Evolutionary conservation across 1,140 invertebrate species (phyloP).

Genomic region (Pentalonia nigronervosa): DNA sequence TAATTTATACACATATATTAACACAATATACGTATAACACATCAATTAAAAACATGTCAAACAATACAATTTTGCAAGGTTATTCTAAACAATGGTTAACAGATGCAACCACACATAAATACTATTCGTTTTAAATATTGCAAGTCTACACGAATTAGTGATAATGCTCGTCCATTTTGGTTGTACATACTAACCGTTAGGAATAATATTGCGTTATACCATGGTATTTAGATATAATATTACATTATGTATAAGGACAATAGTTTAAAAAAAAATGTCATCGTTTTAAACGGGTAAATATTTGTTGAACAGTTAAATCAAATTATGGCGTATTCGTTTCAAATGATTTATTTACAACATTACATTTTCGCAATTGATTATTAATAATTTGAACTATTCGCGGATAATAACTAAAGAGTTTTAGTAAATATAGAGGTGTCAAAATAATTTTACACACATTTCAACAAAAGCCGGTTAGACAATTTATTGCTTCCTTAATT

Average conservation of each 20-base stretch:
- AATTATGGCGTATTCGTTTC: not conserved
- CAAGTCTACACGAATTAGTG: not conserved
- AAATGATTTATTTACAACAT: not conserved
- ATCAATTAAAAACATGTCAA: not conserved
- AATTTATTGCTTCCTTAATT: slow-evolving; percentile 7
- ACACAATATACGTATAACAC: not conserved
- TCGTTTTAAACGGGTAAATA: not conserved
- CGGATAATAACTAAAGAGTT: not conserved
- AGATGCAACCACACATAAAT: not conserved
- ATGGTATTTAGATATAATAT: no score
- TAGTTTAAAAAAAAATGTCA: not conserved
- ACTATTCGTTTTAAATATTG: not conserved
- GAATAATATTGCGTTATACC: not conserved
- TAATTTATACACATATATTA: not conserved
- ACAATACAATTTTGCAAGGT: not conserved
- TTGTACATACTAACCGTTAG: not conserved
- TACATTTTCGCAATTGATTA: not conserved
- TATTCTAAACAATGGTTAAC: not conserved
- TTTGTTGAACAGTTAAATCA: not conserved
- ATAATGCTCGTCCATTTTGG: not conserved
- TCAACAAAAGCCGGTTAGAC: not conserved
- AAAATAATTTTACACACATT: not conserved
- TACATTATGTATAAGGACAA: not conserved
- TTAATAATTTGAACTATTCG: not conserved
- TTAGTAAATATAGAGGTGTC: not conserved